Evolutionary conservation across 2,888 invertebrate genomes (phyloP), one percentile per base, ranked within the genome.

Genomic region (Dioctria linearis): DNA sequence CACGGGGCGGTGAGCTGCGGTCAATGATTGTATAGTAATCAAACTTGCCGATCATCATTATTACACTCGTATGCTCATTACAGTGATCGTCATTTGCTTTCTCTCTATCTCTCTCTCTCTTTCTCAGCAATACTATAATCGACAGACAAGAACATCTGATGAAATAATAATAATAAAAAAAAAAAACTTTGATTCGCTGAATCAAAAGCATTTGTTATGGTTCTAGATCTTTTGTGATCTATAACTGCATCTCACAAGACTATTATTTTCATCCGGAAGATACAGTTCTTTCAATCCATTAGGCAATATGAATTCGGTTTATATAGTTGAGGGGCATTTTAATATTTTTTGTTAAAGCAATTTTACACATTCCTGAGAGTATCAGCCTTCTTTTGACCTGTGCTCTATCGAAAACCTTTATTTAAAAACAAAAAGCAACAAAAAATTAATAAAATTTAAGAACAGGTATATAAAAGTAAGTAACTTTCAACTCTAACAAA

Each of bases 41-140:
- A 54, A 51, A 54, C 42, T 37, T 6, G 8, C 25, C 71, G 54
- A 71, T 71, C 71, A 71, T 71, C 71, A 39, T 71, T 71, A 71
- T 71, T 71, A 71, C 71, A 49, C 54, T 71, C 71, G 71, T 25
- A 71, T 51, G 71, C 39, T 71, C 71, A 71, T 71, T 71, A 71
- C 71, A 9, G 71, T 8, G 71, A 71, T 71, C 71, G 54, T 40
- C 71, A 71, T 71, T 46, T 2, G 25, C 25, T 25, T 25, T 25
- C 25, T 25, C 25, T 25, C 25, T 25, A 0, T 25, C 25, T 25
- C 25, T 25, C 25, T 25, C 25, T 25, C 25, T 25, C 25, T 25
- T 2, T 25, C 59, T n/a, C 11, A 13, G 13, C 59, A 13, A 13
- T n/a, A 25, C 2, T 8, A 5, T 8, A 8, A 25, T 25, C 25